Conservation (phyloP, 2,888 invertebrate genomes). For the Brachypterus glaber region DNA sequence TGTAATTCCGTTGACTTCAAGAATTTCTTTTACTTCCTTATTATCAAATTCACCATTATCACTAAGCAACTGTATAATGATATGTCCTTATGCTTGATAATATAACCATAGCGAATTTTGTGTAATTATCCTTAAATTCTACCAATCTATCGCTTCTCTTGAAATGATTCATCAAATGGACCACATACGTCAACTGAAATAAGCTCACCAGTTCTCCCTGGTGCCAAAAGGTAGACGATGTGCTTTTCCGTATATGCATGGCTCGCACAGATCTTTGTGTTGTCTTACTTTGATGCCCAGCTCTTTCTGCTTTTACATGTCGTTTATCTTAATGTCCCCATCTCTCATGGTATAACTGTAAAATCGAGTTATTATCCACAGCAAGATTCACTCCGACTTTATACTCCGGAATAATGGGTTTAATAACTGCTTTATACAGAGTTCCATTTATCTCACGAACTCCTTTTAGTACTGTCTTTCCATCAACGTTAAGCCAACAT, state of each 20-base stretch:
- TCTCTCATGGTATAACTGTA: slow-evolving; percentile 23
- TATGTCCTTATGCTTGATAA: slow-evolving; percentile 21
- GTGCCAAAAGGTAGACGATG: slow-evolving; percentile 24
- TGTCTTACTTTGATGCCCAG: slow-evolving; percentile 22
- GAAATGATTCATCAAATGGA: slow-evolving; percentile 17
- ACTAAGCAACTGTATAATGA: slow-evolving; percentile 25
- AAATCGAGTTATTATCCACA: slow-evolving; percentile 8
- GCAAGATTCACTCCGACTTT: slow-evolving; percentile 4
- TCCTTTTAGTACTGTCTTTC: slow-evolving; percentile 14
- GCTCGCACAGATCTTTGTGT: slow-evolving; percentile 23
- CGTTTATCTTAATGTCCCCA: slow-evolving; percentile 31
- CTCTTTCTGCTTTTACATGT: slow-evolving; percentile 24
- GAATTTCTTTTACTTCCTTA: slow-evolving; percentile 19
- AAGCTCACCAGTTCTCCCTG: slow-evolving; percentile 21
- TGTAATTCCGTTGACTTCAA: slow-evolving; percentile 17
- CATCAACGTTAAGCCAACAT: slow-evolving; percentile 16
- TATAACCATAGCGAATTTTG: slow-evolving; percentile 22
- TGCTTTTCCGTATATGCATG: slow-evolving; percentile 26
- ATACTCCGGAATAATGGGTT: slow-evolving; percentile 17
- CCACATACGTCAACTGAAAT: slow-evolving; percentile 27
- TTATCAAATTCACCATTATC: slow-evolving; percentile 29
- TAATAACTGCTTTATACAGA: slow-evolving; percentile 20
- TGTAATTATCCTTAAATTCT: slow-evolving; percentile 9
- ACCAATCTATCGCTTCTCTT: slow-evolving; percentile 2
- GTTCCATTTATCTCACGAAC: slow-evolving; percentile 15